A percentile compares a stretch with the other conserved stretches of the same genome.
These are phyloP conservation scores for Actenoides hombroni DNA, from an alignment of 2,113 vertebrate species.

Conservation along the genomic window DNA sequence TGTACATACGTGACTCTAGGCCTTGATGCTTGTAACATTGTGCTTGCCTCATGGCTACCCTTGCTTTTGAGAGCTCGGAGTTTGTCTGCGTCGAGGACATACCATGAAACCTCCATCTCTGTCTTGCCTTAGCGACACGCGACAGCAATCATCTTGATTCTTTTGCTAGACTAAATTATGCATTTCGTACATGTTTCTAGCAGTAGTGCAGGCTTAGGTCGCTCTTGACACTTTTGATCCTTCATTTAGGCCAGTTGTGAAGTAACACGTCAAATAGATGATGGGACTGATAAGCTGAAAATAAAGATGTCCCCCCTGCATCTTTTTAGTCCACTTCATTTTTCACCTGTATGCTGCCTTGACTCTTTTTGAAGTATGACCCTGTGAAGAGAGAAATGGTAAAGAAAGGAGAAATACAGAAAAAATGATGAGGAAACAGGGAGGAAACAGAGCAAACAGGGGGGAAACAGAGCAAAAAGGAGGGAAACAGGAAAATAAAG, in stretches of 20 bases:
- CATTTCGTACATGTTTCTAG: background rate
- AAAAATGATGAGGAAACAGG: no score
- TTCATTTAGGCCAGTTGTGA: background rate
- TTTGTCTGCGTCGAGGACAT: accelerated
- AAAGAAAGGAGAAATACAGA: no score
- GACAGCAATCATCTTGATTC: background rate
- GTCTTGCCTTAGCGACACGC: background rate
- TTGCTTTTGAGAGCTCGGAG: background rate
- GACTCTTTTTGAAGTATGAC: background rate
- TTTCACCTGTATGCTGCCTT: background rate
- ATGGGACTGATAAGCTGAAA: background rate
- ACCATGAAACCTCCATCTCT: background rate
- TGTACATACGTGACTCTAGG: background rate
- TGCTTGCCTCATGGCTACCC: background rate
- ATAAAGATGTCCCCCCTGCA: background rate
- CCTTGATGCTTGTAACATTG: background rate
- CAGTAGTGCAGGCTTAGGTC: no score
- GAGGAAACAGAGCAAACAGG: no score
- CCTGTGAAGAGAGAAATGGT: background rate
- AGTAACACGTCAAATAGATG: background rate
- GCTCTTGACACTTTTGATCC: background rate
- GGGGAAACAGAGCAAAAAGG: no score
- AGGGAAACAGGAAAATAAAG: no score
- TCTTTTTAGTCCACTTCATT: background rate
- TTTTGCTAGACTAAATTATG: background rate